Base-by-base conservation (phyloP, 2,797 vertebrate genomes). In the Alauda arvensis region DNA sequence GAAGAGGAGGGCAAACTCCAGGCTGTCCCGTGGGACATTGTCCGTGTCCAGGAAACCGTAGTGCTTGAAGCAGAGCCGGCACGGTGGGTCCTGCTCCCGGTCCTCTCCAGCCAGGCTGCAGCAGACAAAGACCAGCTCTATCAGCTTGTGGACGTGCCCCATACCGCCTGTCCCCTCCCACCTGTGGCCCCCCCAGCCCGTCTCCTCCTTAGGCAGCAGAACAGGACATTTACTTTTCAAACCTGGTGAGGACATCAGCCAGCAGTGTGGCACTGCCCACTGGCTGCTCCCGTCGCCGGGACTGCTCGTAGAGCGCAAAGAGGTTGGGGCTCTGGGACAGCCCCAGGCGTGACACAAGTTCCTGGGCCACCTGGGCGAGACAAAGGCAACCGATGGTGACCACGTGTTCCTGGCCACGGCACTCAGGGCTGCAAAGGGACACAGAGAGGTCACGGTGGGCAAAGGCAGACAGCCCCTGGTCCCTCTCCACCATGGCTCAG, bases 221-320 rank as follows among this genome's bases (percentile, higher is more conserved):
- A 78, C 2, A 5, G 77, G 95, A 93, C 90, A 97, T 94, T 97
- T 98, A 97, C 97, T 98, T 98, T 97, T 97, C 97, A 96, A 98
- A 99, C 98, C 98, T 99, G 97, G 98, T 98, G 96, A 99, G 97
- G 96, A 98, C 96, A 89, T 99, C 98, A 23, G 98, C 99, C 66
- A 99, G 97, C 93, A 99, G 97, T 59, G 98, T 97, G 79, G 96
- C 92, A 48, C 98, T 98, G 29, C 97, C 95, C 40, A 99, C 95
- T 6, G 98, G 97, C 95, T 98, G 97, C 97, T 99, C 98, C 95
- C 98, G 97, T 83, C 97, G 94, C 68, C 96, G 95, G 28, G 97
- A 98, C 96, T 98, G 98, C 95, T 99, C 98, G 2, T 98, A 99
- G 94, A 99, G 97, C 1, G 98, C 98, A 83, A 99, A 99, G 5